Percentiles rank a stretch among this genome's conserved stretches.
Evolutionary conservation across 2,797 vertebrate species (phyloP).

Genomic region (Philypnodon macrostomus): DNA sequence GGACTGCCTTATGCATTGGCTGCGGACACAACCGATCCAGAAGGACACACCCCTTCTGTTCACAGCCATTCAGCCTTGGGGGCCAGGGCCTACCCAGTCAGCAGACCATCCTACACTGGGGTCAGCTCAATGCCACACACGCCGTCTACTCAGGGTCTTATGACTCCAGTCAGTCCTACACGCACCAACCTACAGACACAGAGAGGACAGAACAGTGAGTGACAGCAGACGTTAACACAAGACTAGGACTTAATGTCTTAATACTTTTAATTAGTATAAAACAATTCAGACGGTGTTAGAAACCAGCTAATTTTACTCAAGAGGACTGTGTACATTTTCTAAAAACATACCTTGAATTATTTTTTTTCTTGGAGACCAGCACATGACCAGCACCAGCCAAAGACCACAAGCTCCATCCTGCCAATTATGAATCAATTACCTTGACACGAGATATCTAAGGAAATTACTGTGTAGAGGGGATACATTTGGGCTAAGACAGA

Average conservation of each 20-base stretch:
- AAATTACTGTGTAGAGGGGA: background rate
- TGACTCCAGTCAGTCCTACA: background rate
- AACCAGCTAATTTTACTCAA: too few species aligned
- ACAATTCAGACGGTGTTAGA: too few species aligned
- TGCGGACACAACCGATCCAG: slow-evolving; percentile 71
- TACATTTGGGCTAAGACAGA: too few species aligned
- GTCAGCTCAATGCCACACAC: slow-evolving; percentile 9
- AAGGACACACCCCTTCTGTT: slow-evolving; percentile 73
- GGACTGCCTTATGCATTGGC: slow-evolving; percentile 57
- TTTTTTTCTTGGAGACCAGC: slow-evolving; percentile 26
- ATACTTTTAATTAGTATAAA: too few species aligned
- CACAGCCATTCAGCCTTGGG: slow-evolving; percentile 78
- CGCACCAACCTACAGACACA: slow-evolving; percentile 17
- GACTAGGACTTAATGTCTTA: too few species aligned
- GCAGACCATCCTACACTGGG: slow-evolving; percentile 50
- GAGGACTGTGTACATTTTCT: too few species aligned
- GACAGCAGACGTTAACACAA: background rate
- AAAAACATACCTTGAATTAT: too few species aligned
- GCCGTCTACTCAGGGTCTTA: background rate
- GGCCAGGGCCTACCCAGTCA: slow-evolving; percentile 50
- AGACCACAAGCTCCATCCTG: slow-evolving; percentile 51
- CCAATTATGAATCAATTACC: slow-evolving; percentile 12
- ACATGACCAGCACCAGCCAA: slow-evolving; percentile 55
- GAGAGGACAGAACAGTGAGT: background rate
- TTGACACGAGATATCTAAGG: background rate